Conservation (phyloP, 2,888 invertebrate species). For the Sepiola atlantica region DNA sequence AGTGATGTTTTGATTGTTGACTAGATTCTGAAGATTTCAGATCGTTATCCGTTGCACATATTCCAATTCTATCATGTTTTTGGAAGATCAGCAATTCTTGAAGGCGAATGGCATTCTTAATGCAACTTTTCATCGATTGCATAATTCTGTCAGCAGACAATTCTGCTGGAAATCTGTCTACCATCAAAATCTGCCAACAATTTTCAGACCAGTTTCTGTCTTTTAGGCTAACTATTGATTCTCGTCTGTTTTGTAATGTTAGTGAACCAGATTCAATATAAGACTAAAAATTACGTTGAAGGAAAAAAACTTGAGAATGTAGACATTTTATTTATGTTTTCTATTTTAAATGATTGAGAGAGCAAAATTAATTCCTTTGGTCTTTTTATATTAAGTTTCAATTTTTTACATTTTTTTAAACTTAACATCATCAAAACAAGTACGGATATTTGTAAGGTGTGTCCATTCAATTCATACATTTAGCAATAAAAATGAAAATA, state of each 20-base stretch:
- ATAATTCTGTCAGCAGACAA: neutral
- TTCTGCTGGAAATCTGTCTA: neutral
- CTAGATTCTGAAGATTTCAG: neutral
- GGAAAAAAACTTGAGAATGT: neutral
- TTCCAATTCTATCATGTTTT: neutral
- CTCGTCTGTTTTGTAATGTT: neutral
- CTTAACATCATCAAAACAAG: neutral
- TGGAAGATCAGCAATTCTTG: neutral
- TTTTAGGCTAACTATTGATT: neutral
- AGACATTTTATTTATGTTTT: neutral
- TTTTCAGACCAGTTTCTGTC: neutral
- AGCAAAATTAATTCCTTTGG: neutral
- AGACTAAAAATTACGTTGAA: neutral
- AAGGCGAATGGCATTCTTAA: neutral
- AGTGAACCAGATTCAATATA: neutral
- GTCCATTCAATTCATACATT: too few species aligned
- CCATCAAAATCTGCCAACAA: neutral
- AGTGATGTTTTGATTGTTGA: too few species aligned
- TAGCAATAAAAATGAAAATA: too few species aligned
- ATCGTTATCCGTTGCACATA: neutral
- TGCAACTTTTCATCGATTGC: neutral
- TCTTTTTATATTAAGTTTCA: neutral
- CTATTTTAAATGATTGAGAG: neutral
- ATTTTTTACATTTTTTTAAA: neutral
- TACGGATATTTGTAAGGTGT: neutral